These are phyloP conservation scores for Elgonia sp. DNA, from an alignment of 2,888 invertebrate genomes.

Conservation along the genomic window DNA sequence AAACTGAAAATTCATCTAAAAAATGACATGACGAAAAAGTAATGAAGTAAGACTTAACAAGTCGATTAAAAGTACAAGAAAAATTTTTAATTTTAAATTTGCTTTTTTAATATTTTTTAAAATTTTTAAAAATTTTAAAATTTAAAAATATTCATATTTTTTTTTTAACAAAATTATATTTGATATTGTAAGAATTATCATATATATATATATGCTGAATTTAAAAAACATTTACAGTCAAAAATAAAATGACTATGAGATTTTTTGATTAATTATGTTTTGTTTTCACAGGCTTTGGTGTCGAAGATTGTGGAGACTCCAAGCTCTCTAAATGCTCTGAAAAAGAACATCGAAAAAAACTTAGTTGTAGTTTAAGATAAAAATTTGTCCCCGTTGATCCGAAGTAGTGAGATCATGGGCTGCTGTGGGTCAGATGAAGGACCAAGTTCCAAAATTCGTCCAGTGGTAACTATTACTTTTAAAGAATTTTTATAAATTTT, in stretches of 20 bases:
- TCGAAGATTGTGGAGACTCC: slow-evolving; percentile 15
- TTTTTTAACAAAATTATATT: too few relatives aligned
- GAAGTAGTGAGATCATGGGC: slow-evolving; percentile 79
- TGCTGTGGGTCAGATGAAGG: slow-evolving; percentile 84
- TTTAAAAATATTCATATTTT: too few relatives aligned
- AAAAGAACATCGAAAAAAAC: neutral
- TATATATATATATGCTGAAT: too few relatives aligned
- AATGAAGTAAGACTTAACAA: too few relatives aligned
- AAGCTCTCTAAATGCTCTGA: slow-evolving; percentile 56
- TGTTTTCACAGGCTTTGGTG: slow-evolving; percentile 34
- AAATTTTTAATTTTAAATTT: too few relatives aligned
- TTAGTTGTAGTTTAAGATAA: slow-evolving; percentile 27
- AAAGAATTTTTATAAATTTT: neutral
- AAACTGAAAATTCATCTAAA: too few relatives aligned
- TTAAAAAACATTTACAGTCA: too few relatives aligned
- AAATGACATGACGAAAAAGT: too few relatives aligned
- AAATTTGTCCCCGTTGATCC: slow-evolving; percentile 8
- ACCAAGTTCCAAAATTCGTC: slow-evolving; percentile 82
- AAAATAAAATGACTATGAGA: neutral
- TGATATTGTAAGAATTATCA: too few relatives aligned
- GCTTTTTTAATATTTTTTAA: too few relatives aligned
- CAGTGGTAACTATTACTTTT: slow-evolving; percentile 80
- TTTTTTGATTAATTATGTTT: neutral
- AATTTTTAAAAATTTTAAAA: too few relatives aligned
- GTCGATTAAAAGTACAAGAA: too few relatives aligned